Percentiles rank a stretch among this genome's conserved stretches.
Conservation (phyloP, 2,888 invertebrate genomes). For the Nomada goodeniana region DNA sequence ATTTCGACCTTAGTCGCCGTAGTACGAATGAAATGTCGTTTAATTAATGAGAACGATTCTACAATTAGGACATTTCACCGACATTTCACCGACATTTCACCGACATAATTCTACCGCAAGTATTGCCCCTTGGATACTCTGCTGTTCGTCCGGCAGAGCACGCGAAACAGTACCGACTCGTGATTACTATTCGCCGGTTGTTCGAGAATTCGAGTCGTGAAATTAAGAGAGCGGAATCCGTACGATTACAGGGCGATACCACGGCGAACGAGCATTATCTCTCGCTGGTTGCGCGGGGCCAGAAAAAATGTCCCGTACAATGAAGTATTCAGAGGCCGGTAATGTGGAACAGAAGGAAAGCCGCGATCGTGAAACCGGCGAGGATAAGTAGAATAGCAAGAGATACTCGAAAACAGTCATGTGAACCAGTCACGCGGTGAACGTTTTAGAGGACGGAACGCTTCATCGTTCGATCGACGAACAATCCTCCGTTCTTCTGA, state of each 20-base stretch:
- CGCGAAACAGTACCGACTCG: no score
- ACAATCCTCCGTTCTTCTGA: not conserved
- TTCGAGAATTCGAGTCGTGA: not conserved
- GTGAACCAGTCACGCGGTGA: conserved; percentile 6
- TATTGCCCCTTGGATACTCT: no score
- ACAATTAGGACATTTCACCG: no score
- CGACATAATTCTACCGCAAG: no score
- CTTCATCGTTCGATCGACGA: not conserved
- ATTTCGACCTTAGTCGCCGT: no score
- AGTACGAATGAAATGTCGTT: no score
- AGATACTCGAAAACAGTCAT: conserved; percentile 38
- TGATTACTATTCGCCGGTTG: not conserved
- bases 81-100: no score
- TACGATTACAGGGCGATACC: conserved; percentile 17
- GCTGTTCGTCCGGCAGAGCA: no score
- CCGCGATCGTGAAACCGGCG: conserved; percentile 42
- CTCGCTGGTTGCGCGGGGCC: not conserved
- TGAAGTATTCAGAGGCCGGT: conserved; percentile 46
- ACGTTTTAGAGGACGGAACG: not conserved
- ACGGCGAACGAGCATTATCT: conserved; percentile 7
- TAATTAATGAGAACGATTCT: no score
- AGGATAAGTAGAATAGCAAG: conserved; percentile 56
- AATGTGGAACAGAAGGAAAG: conserved; percentile 59
- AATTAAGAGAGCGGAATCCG: conserved; percentile 17
- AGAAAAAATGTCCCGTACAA: conserved; percentile 32